Percentiles rank a stretch among this genome's conserved stretches.
Conservation (phyloP, 2,888 invertebrate genomes). For the Papilio demoleus region DNA sequence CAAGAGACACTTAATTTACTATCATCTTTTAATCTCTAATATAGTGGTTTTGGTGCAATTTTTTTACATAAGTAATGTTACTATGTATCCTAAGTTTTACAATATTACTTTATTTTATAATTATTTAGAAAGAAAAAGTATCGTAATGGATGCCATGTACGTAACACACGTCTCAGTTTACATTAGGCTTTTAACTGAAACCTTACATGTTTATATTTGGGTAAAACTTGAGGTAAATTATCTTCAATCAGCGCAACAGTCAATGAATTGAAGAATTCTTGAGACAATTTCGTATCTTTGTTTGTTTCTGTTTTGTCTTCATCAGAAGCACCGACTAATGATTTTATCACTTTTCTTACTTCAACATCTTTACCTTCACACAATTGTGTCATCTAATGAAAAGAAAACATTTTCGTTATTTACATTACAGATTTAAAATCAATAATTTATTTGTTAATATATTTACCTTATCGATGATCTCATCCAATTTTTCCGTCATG, state of each 20-base stretch:
- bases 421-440: background rate
- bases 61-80: too few species aligned
- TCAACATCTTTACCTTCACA: constrained; percentile 26
- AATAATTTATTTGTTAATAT: background rate
- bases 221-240: constrained; percentile 54
- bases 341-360: constrained; percentile 27
- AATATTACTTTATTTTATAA: too few species aligned
- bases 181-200: too few species aligned
- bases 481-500: constrained; percentile 45
- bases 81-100: too few species aligned
- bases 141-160: too few species aligned
- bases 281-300: constrained; percentile 3
- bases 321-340: background rate
- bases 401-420: background rate
- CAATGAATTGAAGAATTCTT: constrained; percentile 37
- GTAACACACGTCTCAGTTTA: too few species aligned
- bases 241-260: constrained; percentile 46
- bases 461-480: constrained; percentile 45
- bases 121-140: too few species aligned
- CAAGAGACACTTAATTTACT: too few species aligned
- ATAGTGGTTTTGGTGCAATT: too few species aligned
- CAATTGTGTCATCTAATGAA: constrained; percentile 30
- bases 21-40: too few species aligned
- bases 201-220: constrained; percentile 57
- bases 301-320: constrained; percentile 33